Base-by-base conservation (phyloP, 1,140 invertebrate species). In the Helicorthomorpha holstii region DNA sequence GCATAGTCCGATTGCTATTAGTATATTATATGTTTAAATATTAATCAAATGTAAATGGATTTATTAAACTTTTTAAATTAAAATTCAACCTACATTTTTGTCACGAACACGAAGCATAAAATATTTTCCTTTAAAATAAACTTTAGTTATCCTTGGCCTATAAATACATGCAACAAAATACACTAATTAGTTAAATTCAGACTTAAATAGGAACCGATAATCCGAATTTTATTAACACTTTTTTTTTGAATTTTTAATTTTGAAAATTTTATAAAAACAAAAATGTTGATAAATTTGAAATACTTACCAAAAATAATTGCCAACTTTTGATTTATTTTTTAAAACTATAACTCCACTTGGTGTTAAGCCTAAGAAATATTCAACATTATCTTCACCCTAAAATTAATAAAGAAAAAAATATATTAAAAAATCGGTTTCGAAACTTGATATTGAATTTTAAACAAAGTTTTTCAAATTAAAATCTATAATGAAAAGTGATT, bases 261-360 rank as follows among this genome's bases (percentile, higher is more conserved):
- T 7, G 29, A 34, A 34, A 34, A 7, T 7, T 7, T 34, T 7
- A 41, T 19, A 4, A 21, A 10, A 46, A 7, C 21, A 10, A 25
- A 10, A 7, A 46, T 46, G 19, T 46, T 34, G 24, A 4, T 44
- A 26, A 10, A 49, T 29, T 12, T 43, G 2, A 27, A 4, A 14
- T n/a, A 64, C 69, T 66, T 63, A 78, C 95, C 95, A 99, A 69
- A 94, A 96, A 72, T 98, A 98, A 68, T 96, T 90, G 57, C 93
- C 95, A 59, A 98, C 95, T 73, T 95, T 97, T 66, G 81, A 86
- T 69, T 88, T 85, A 64, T 92, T 93, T 59, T 95, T 80, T 62
- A 98, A 79, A 43, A 98, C 83, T 60, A 98, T 83, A 63, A 98
- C 86, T 50, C 95, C 95, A 64, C 89, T 93, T 50, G 95, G 95